Conservation (phyloP, 2,113 vertebrate species). For the Phaethornis superciliosus region DNA sequence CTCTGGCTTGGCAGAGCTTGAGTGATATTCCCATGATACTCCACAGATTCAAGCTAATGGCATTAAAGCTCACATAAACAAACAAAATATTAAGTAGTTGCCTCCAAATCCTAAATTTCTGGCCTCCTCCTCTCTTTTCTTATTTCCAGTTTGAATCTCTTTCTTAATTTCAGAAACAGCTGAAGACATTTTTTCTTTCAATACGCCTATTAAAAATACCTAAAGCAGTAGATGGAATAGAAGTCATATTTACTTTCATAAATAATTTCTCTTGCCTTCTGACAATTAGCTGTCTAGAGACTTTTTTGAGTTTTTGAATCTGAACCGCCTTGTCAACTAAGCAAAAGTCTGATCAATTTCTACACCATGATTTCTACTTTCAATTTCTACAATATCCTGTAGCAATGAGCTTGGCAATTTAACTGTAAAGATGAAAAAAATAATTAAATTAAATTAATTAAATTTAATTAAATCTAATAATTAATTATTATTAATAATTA, state of each 20-base stretch:
- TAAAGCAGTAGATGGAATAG: not conserved
- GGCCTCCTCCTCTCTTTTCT: not conserved
- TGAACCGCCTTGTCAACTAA: not conserved
- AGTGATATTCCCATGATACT: not conserved
- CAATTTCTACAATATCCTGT: not conserved
- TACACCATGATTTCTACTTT: not conserved
- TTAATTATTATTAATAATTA: too few relatives aligned
- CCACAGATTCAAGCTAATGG: not conserved
- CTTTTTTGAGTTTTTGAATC: not conserved
- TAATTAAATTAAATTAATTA: not conserved
- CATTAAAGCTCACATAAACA: not conserved
- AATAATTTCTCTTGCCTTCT: not conserved
- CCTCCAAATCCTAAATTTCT: not conserved
- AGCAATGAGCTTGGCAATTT: not conserved
- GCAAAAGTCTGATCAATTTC: not conserved
- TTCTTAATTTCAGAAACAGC: not conserved
- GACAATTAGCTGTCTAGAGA: not conserved
- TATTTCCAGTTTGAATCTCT: not conserved
- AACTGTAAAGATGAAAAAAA: not conserved
- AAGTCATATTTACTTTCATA: not conserved
- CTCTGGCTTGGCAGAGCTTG: not conserved
- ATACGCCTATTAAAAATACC: not conserved
- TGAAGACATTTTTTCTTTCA: not conserved
- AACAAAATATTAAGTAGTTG: not conserved
- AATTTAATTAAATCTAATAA: too few relatives aligned